A percentile compares a stretch with the other conserved stretches of the same genome.
phyloP scores from a whole-genome alignment of 2,113 vertebrate species.

The Stegostoma tigrinum region DNA sequence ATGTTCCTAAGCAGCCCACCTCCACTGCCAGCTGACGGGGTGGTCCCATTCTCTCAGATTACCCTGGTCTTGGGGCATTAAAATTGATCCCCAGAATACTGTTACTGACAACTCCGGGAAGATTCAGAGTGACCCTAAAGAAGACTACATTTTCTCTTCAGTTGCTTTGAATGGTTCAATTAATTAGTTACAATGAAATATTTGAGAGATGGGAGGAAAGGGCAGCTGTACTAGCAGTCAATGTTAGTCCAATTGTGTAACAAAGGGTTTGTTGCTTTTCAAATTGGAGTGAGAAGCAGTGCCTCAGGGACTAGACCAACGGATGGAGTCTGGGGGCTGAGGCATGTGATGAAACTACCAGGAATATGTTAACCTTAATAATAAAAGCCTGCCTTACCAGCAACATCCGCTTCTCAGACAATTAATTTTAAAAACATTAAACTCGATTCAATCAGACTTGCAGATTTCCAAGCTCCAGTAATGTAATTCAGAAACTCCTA shows the following conservation, averaged over 20 bases:
- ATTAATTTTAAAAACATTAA: not conserved
- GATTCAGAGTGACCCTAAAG: not conserved
- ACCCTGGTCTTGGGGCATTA: no score
- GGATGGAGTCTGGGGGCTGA: not conserved
- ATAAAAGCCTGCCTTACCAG: not conserved
- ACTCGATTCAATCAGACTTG: not conserved
- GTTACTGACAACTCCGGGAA: not conserved
- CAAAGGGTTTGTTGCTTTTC: not conserved
- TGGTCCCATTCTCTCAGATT: not conserved
- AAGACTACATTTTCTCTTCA: not conserved
- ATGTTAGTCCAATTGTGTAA: not conserved
- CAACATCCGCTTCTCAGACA: not conserved
- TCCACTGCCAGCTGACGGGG: not conserved
- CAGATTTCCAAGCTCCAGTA: not conserved
- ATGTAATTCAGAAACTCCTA: not conserved
- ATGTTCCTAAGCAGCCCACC: no score
- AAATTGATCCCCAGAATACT: not conserved
- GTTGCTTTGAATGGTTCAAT: not conserved
- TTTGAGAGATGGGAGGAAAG: not conserved
- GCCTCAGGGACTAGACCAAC: not conserved
- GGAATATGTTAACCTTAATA: not conserved
- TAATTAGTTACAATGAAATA: not conserved
- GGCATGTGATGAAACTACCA: not conserved
- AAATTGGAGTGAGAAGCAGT: not conserved
- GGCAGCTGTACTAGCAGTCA: not conserved